A percentile compares a stretch with the other conserved stretches of the same genome.
phyloP scores from a whole-genome alignment of 2,113 vertebrate species.

The Atrichornis clamosus region DNA sequence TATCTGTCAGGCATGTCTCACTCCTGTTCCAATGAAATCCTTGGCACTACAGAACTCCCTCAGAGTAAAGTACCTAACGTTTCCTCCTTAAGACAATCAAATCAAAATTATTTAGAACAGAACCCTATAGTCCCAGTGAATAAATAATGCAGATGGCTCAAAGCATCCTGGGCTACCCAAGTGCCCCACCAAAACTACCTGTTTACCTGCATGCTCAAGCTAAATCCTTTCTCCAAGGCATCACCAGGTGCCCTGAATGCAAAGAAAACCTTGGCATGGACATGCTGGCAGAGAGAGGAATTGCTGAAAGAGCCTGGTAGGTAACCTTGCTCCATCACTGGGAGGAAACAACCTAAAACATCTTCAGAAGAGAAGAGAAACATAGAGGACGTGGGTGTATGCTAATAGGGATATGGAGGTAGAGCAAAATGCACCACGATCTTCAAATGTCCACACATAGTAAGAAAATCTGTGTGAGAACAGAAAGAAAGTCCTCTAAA shows the following conservation, averaged over 20 bases:
- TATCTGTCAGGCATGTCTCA: neutral
- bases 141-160: neutral
- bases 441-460: neutral
- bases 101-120: neutral
- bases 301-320: neutral
- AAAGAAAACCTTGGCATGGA: neutral
- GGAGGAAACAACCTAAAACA: neutral
- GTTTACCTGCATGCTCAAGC: neutral
- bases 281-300: neutral
- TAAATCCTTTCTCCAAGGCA: neutral
- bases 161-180: neutral
- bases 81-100: neutral
- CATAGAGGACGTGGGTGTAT: neutral
- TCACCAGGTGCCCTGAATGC: neutral
- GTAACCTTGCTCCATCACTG: neutral
- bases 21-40: neutral
- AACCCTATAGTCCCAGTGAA: neutral
- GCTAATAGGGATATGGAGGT: neutral
- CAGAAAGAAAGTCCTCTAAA: neutral
- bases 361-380: neutral
- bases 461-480: neutral
- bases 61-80: fast-evolving
- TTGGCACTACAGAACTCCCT: neutral
- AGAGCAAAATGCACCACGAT: neutral
- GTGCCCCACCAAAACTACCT: neutral